Evolutionary conservation across 2,888 invertebrate species (phyloP).

Genomic region (Prosapia bicincta): DNA sequence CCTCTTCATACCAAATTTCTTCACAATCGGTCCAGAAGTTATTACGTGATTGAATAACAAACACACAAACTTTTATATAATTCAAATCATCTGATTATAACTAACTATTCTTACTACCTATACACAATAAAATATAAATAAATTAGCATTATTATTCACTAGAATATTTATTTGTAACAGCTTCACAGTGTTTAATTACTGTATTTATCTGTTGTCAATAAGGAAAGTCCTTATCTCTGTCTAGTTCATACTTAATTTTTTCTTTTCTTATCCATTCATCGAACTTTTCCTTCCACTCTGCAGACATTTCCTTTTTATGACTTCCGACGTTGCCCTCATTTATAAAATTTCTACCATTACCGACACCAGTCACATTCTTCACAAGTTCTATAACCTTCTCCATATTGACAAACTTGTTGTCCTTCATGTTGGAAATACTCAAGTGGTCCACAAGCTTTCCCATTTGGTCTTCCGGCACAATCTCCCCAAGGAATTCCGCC

Average conservation of each 20-base stretch:
- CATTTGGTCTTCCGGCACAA: neutral
- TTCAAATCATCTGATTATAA: too few species aligned
- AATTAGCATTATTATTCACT: too few species aligned
- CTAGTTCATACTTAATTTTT: neutral
- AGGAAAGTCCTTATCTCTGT: neutral
- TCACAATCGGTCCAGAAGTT: too few species aligned
- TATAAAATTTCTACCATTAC: neutral
- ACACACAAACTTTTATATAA: too few species aligned
- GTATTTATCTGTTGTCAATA: too few species aligned
- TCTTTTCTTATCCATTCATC: neutral
- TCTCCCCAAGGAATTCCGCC: neutral
- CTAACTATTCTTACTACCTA: too few species aligned
- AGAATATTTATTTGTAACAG: too few species aligned
- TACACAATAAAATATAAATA: too few species aligned
- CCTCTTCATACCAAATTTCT: too few species aligned
- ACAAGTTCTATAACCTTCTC: too few species aligned
- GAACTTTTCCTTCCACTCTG: neutral
- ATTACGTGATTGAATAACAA: too few species aligned
- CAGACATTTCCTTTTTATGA: neutral
- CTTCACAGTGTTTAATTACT: too few species aligned
- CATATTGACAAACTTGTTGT: neutral
- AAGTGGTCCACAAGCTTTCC: neutral
- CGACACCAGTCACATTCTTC: neutral
- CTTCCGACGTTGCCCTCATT: neutral
- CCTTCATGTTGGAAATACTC: neutral